Conservation (phyloP, 2,888 invertebrate genomes). For the Sipunculus nudus region DNA sequence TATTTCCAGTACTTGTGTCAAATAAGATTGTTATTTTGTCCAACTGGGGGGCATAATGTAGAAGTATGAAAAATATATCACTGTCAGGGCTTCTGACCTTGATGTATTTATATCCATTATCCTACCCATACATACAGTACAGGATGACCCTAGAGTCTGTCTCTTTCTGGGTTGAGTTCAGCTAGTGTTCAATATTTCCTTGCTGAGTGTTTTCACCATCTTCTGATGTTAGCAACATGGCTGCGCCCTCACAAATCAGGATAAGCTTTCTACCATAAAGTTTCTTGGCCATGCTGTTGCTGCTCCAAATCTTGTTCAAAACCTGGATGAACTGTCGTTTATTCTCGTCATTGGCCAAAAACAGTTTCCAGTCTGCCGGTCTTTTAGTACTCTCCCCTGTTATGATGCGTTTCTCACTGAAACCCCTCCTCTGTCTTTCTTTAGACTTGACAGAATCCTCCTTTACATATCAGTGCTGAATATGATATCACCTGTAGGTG, state of each 20-base stretch:
- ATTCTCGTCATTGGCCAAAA: constrained; percentile 18
- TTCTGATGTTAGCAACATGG: constrained; percentile 11
- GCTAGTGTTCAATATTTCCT: constrained; percentile 3
- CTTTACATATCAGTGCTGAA: neutral
- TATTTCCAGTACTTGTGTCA: constrained; percentile 20
- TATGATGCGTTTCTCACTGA: constrained; percentile 6
- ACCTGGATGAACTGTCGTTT: constrained; percentile 17
- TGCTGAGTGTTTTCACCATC: constrained; percentile 15
- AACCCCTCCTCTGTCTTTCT: constrained; percentile 1
- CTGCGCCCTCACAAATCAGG: constrained; percentile 15
- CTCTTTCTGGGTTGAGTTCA: constrained; percentile 21
- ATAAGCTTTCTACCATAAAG: constrained; percentile 9
- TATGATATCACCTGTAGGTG: neutral
- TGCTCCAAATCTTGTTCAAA: constrained; percentile 18
- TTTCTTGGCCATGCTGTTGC: constrained; percentile 11
- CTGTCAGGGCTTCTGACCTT: constrained; percentile 26
- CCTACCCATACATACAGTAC: constrained; percentile 16
- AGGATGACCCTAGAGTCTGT: constrained; percentile 19
- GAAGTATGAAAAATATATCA: constrained; percentile 28
- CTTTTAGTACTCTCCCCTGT: constrained; percentile 8
- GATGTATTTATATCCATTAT: constrained; percentile 18
- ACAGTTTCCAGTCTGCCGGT: constrained; percentile 9
- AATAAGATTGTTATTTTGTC: constrained; percentile 16
- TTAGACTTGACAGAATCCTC: neutral
- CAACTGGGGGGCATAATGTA: constrained; percentile 16